Evolutionary conservation across 2,797 vertebrate genomes (phyloP), one percentile per base, ranked within the genome.

Genomic region (Bradypus variegatus): DNA sequence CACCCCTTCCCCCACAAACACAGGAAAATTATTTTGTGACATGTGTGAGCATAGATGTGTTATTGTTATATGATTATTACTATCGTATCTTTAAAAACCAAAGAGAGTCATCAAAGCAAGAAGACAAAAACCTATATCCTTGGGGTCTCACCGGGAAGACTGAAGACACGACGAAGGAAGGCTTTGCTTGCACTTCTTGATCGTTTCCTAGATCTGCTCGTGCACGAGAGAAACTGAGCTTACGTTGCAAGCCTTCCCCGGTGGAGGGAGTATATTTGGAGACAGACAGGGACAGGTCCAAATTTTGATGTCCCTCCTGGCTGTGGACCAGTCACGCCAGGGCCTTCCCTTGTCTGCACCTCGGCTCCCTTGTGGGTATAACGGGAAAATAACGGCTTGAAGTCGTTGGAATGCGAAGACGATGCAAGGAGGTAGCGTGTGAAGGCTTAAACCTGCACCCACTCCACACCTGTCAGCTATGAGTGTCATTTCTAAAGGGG

Each of bases 31-130:
- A 45, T 78, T 70, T 64, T 75, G 75, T 78, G 82, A 82, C 41
- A 21, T 73, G 36, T 70, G 33, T 18, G 23, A 69, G 27, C 36
- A 77, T 91, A 84, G 73, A 75, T 64, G 16, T 65, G 62, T 70
- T 67, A n/a, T 69, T 91, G 33, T 75, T 31, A 23, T 81, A 58
- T 65, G 31, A 48, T 67, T 45, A 58, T 72, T 45, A n/a, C 23
- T 53, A 48, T 41, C 21, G 18, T 62, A 25, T 76, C 80, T 86
- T 91, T 76, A 91, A 84, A 91, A 89, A 91, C n/a, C 64, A 81
- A 90, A 65, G 41, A 72, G 69, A 79, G 73, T 90, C 84, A 93
- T 73, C 69, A 79, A 92, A 83, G 25, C 70, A 91, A 75, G 70
- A 95, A 53, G 36, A 72, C 60, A 92, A 73, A 73, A 91, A 88